These are phyloP conservation scores for Gerris lacustris DNA, from an alignment of 2,888 invertebrate species.

Conservation along the genomic window DNA sequence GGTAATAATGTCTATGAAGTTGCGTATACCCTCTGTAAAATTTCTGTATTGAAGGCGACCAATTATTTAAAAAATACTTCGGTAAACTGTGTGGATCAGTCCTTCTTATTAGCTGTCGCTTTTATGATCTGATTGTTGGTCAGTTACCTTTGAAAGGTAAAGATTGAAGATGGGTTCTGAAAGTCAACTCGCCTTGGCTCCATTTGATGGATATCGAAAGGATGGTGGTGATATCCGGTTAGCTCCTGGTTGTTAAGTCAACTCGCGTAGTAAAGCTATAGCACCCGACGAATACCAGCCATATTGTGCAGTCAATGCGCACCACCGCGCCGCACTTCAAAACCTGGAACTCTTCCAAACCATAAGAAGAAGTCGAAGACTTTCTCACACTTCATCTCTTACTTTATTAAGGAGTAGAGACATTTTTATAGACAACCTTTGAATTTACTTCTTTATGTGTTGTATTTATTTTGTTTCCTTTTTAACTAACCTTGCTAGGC, in stretches of 20 bases:
- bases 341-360: not conserved
- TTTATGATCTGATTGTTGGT: not conserved
- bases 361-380: not conserved
- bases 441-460: too few relatives aligned
- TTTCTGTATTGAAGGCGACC: too few relatives aligned
- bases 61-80: too few relatives aligned
- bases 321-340: not conserved
- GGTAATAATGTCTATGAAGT: too few relatives aligned
- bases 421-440: too few relatives aligned
- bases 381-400: not conserved
- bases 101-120: too few relatives aligned
- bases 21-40: too few relatives aligned
- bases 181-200: not conserved
- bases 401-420: not conserved
- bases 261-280: not conserved
- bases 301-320: not conserved
- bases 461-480: too few relatives aligned
- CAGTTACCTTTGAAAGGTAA: not conserved
- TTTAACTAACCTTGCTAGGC: too few relatives aligned
- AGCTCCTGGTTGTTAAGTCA: not conserved
- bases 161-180: not conserved
- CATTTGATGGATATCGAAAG: not conserved
- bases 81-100: too few relatives aligned
- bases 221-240: not conserved
- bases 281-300: not conserved